Base-by-base conservation (phyloP, 2,888 invertebrate species). In the Lingula anatina region DNA sequence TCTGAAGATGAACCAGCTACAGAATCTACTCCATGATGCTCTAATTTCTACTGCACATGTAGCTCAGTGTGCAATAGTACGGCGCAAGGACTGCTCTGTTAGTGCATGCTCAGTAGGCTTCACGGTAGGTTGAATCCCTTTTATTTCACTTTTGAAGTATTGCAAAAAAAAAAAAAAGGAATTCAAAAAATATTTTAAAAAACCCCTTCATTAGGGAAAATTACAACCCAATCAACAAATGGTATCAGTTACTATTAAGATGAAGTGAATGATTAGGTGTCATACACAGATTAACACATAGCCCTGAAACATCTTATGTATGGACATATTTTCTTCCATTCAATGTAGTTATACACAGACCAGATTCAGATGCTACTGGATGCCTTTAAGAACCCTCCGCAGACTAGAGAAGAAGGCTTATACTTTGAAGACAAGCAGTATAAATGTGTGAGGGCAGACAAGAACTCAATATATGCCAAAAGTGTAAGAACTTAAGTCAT, bases 1-100 rank as follows among this genome's bases (percentile, higher is more conserved):
- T 2, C 66, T 75, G 23, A 73, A 71, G 59, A 73, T 76, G 73
- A 74, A 71, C 53, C 74, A 76, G 59, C 58, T 76, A 46, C 75
- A 75, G 62, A 72, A 70, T 48, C 61, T 76, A 36, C 59, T 76
- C 21, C 75, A 76, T 48, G 75, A 76, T 54, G 70, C 74, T 18
- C 60, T 76, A 24, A 71, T 76, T 23, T 60, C 68, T 24, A 76
- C 76, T 7, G 69, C 71, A 31, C 71, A 76, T 55, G 74, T 76
- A 1, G 69, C 73, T 44, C 66, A 68, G 47, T 76, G 76, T 60
- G 75, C 75, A 49, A 69, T 76, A 36, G 53, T 75, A 24, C 49
- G 68, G 26, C 56, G 71, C 25, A 68, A 69, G 36, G 75, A 73
- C 48, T 66, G 63, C 26, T 51, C 58, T 15, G 53, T 76, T 9